These are phyloP conservation scores for Rhopalosiphum nymphaeae DNA, from an alignment of 2,888 invertebrate species.

Conservation along the genomic window DNA sequence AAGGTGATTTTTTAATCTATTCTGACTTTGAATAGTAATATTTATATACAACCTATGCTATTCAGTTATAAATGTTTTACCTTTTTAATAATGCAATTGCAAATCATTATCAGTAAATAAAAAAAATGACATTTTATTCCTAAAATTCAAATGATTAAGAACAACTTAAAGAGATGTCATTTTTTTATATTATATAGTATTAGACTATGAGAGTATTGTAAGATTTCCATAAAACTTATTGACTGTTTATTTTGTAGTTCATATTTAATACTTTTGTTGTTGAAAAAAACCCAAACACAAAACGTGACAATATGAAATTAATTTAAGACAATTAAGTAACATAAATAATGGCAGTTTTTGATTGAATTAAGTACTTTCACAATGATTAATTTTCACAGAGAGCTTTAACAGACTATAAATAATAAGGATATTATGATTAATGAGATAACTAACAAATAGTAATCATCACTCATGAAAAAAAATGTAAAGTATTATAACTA, in stretches of 20 bases:
- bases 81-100: neutral
- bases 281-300: neutral
- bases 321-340: neutral
- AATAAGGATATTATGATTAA: neutral
- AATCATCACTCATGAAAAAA: neutral
- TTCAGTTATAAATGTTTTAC: neutral
- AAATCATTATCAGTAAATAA: neutral
- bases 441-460: neutral
- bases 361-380: neutral
- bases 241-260: too few relatives aligned
- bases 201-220: too few relatives aligned
- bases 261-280: too few relatives aligned
- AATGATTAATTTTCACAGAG: neutral
- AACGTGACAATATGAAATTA: neutral
- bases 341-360: neutral
- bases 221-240: too few relatives aligned
- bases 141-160: neutral
- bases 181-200: too few relatives aligned
- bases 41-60: neutral
- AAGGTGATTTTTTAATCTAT: conserved; percentile 73
- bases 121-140: neutral
- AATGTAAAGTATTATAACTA: neutral
- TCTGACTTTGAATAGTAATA: neutral
- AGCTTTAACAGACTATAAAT: neutral
- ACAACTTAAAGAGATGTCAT: neutral